Percentiles rank a stretch among this genome's conserved stretches.
Evolutionary conservation across 1,140 invertebrate species (phyloP).

Genomic region (Adoxophyes honmai): DNA sequence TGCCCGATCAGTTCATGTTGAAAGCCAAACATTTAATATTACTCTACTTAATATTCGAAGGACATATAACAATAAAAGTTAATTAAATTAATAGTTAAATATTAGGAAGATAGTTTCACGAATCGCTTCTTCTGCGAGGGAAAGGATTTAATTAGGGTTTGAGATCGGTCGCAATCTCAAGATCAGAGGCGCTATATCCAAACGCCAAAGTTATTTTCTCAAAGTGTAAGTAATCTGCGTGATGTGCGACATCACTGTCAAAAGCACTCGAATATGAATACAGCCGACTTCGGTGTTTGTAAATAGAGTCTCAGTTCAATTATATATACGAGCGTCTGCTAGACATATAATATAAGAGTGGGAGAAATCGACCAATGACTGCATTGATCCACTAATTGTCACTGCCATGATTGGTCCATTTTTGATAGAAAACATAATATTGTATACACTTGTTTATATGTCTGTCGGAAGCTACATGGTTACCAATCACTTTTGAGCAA

Average conservation of each 20-base stretch:
- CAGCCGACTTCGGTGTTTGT: constrained; percentile 42
- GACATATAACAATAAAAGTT: constrained; percentile 53
- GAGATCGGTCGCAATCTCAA: constrained; percentile 70
- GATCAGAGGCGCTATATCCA: constrained; percentile 60
- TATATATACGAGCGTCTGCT: constrained; percentile 61
- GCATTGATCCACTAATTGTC: constrained; percentile 56
- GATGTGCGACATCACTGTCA: no score
- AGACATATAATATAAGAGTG: constrained; percentile 65
- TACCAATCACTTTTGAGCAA: constrained; percentile 69
- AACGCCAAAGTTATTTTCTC: constrained; percentile 28
- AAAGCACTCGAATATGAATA: no score
- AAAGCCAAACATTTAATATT: constrained; percentile 2
- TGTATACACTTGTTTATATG: constrained; percentile 69
- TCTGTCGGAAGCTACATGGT: constrained; percentile 70
- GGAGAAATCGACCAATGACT: constrained; percentile 72
- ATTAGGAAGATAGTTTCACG: constrained; percentile 65
- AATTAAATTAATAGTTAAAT: constrained; percentile 43
- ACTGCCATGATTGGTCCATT: constrained; percentile 75
- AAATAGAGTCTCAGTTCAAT: constrained; percentile 60
- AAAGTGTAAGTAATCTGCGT: no score
- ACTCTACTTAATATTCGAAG: constrained; percentile 21
- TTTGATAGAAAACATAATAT: constrained; percentile 62
- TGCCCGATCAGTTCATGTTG: neutral
- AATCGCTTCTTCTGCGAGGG: constrained; percentile 72
- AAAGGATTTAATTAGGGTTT: constrained; percentile 46